These are phyloP conservation scores for Anolis sagrei DNA, from an alignment of 2,113 vertebrate species.

Conservation along the genomic window DNA sequence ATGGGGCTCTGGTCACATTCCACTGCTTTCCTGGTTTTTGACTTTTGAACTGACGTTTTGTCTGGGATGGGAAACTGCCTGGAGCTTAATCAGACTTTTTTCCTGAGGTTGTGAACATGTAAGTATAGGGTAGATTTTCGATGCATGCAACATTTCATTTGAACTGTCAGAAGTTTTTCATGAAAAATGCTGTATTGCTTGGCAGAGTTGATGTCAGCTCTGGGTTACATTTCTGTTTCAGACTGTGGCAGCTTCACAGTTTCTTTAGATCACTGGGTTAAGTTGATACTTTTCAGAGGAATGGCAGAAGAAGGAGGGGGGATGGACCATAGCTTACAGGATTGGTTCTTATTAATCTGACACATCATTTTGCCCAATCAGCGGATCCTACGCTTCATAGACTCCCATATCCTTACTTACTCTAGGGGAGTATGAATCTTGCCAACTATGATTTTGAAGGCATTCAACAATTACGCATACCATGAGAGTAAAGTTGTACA, in stretches of 20 bases:
- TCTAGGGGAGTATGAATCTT: not conserved
- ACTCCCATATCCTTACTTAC: not conserved
- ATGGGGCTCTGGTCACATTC: not conserved
- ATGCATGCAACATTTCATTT: not conserved
- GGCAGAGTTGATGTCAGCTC: not conserved
- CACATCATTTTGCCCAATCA: not conserved
- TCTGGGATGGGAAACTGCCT: not conserved
- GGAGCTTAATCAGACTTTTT: not conserved
- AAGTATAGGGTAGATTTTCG: not conserved
- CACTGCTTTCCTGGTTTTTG: not conserved
- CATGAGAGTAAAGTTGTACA: not conserved
- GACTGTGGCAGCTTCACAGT: not conserved
- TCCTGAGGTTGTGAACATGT: not conserved
- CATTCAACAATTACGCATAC: not conserved
- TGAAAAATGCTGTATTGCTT: not conserved
- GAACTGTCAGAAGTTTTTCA: not conserved
- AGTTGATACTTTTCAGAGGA: not conserved
- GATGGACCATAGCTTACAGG: too few relatives aligned
- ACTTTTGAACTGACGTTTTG: not conserved
- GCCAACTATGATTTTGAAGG: not conserved
- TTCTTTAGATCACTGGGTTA: not conserved
- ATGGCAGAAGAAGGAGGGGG: not conserved
- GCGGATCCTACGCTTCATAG: not conserved
- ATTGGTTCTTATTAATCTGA: slow-evolving; percentile 22
- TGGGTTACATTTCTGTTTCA: not conserved